Conservation (phyloP, 2,888 invertebrate species). For the Xanthorhoe spadicearia region DNA sequence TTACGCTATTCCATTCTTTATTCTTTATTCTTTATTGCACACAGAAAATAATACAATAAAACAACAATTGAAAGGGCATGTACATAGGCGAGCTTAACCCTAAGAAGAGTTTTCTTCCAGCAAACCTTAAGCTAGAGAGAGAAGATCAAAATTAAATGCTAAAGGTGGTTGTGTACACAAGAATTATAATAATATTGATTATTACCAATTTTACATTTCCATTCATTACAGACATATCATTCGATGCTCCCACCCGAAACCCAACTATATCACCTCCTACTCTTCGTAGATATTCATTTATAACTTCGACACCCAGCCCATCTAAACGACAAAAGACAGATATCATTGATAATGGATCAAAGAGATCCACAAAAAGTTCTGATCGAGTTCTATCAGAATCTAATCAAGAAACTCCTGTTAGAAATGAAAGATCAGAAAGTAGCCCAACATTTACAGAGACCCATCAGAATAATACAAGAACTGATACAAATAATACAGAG, state of each 20-base stretch:
- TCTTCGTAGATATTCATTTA: not conserved
- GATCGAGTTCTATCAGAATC: not conserved
- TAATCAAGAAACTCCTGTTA: not conserved
- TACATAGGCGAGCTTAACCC: too few relatives aligned
- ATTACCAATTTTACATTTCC: too few relatives aligned
- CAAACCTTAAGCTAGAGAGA: too few relatives aligned
- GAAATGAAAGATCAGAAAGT: slow-evolving; percentile 1
- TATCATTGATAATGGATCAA: not conserved
- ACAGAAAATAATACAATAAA: too few relatives aligned
- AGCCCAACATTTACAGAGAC: slow-evolving; percentile 12
- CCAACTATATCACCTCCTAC: not conserved
- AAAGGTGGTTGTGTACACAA: too few relatives aligned
- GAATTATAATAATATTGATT: too few relatives aligned
- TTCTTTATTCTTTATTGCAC: too few relatives aligned
- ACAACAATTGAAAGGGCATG: too few relatives aligned
- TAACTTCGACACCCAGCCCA: not conserved
- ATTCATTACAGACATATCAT: slow-evolving; percentile 17
- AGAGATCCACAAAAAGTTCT: not conserved
- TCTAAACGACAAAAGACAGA: slow-evolving; percentile 5
- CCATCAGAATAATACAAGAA: not conserved
- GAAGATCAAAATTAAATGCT: too few relatives aligned
- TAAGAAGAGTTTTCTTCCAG: too few relatives aligned
- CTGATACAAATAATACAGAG: not conserved
- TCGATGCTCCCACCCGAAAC: not conserved
- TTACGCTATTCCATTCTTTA: too few relatives aligned